Evolutionary conservation across 2,797 vertebrate genomes (phyloP).

Genomic region (Gymnoscopelus braueri): DNA sequence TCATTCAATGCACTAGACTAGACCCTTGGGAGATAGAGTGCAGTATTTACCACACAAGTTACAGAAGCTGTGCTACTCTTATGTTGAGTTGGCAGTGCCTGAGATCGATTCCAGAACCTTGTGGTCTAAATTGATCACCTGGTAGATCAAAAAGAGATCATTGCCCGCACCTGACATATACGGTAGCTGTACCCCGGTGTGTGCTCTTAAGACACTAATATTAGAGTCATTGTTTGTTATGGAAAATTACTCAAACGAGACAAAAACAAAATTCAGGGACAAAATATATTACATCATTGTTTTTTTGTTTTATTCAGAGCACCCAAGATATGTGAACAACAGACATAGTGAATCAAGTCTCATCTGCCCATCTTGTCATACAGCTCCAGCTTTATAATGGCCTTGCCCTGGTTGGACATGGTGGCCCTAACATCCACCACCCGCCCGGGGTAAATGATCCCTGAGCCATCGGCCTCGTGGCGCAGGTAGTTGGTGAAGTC

Average conservation of each 20-base stretch:
- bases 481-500: conserved; percentile 53
- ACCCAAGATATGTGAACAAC: neutral
- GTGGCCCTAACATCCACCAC: conserved; percentile 58
- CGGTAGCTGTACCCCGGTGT: too few relatives aligned
- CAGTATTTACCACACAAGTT: too few relatives aligned
- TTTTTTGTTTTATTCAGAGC: conserved; percentile 51
- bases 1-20: too few relatives aligned
- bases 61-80: too few relatives aligned
- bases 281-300: neutral
- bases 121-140: too few relatives aligned
- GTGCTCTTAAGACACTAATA: too few relatives aligned
- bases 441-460: conserved; percentile 24
- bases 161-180: too few relatives aligned
- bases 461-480: conserved; percentile 51
- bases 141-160: too few relatives aligned
- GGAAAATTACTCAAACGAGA: neutral
- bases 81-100: too few relatives aligned
- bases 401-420: conserved; percentile 69
- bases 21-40: too few relatives aligned
- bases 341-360: neutral
- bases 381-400: conserved; percentile 70
- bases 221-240: neutral
- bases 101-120: too few relatives aligned
- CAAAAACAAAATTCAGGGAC: neutral
- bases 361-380: conserved; percentile 55